Base-by-base conservation (phyloP, 2,113 vertebrate genomes). In the zebrafish (Danio rerio) region DNA sequence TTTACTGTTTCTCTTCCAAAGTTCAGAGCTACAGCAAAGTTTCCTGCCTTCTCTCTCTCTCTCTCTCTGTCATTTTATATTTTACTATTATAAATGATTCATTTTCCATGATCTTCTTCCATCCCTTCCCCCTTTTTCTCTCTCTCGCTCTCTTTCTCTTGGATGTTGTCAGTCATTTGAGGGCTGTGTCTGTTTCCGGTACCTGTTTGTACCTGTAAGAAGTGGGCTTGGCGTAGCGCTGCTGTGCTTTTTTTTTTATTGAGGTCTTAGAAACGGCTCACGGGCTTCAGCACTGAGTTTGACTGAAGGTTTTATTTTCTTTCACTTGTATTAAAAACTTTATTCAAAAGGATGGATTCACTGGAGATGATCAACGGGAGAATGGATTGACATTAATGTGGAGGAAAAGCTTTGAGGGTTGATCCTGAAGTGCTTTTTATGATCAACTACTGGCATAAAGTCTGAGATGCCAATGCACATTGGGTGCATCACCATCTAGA, bases 161-260 rank as follows among this genome's bases (percentile, higher is more conserved):
- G 50, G 65, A 69, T 50, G 56, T 52, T 72, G 18, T 49, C 62
- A 62, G 6, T 78, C 20, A 20, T 52, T 83, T 82, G 85, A 81
- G 84, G 84, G 82, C 66, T 71, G n/a, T 21, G 31, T 70, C 56
- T 80, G 66, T 78, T 63, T 81, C 63, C 71, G 74, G 79, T 78
- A 85, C 79, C 73, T 81, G 83, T 80, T 75, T 43, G 18, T 85
- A 85, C 83, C 84, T 82, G 84, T 65, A 62, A 43, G 58, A 40
- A 16, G 58, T 69, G 68, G 68, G 20, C 40, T 82, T 21, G 56
- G 58, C 21, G 5, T 7, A 47, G 52, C 6, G 9, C 7, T 68
- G 53, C 62, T 72, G 59, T 45, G 72, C 12, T 76, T 53, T 66
- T 45, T n/a, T 16, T 31, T 31, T 31, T 31, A 31, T 31, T 31